Evolutionary conservation across 2,888 invertebrate genomes (phyloP).

Genomic region (Drosophila pullipes): DNA sequence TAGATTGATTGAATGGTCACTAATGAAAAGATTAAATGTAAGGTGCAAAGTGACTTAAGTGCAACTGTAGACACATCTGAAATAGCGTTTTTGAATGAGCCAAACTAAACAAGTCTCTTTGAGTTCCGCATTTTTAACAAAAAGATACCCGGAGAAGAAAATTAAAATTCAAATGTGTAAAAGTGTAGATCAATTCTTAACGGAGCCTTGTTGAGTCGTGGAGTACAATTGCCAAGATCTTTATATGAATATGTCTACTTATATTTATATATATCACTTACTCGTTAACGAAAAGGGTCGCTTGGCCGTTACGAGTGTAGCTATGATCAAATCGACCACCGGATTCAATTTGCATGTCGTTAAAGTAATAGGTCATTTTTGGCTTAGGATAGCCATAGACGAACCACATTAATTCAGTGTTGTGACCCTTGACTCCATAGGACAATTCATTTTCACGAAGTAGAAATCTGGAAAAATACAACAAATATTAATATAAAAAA

Average conservation of each 20-base stretch:
- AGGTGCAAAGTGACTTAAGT: neutral
- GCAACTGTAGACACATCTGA: neutral
- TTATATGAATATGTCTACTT: no score
- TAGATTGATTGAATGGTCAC: neutral
- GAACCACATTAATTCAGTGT: constrained; percentile 95
- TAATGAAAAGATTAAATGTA: neutral
- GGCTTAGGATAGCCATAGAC: constrained; percentile 99
- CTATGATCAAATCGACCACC: constrained; percentile 95
- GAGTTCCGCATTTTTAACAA: neutral
- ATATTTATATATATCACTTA: constrained; percentile 76
- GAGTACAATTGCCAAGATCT: neutral
- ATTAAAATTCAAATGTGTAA: neutral
- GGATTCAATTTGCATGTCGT: constrained; percentile 92
- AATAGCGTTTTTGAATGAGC: neutral
- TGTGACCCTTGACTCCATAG: constrained; percentile 97
- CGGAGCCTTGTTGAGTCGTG: neutral
- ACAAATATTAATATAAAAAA: neutral
- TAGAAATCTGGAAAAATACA: constrained; percentile 88
- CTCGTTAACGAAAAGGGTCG: constrained; percentile 95
- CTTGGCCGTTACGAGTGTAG: constrained; percentile 95
- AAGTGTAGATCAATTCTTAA: neutral
- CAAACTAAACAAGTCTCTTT: neutral
- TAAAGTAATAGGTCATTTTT: constrained; percentile 94
- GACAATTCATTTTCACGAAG: constrained; percentile 94
- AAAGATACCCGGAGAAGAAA: neutral